Conservation (phyloP, 2,888 invertebrate genomes). For the Sericinus montela region DNA sequence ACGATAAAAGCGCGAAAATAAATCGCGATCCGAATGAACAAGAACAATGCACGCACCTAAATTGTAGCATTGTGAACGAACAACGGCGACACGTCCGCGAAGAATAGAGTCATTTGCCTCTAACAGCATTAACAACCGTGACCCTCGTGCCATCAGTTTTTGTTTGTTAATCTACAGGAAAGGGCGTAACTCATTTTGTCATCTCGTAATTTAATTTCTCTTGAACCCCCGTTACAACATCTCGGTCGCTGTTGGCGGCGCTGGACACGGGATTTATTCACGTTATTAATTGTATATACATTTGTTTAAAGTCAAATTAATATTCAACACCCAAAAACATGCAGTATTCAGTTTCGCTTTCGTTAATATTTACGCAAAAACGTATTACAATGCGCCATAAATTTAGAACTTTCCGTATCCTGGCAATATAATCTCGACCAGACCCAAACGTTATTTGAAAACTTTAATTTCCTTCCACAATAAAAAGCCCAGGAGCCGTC, state of each 20-base stretch:
- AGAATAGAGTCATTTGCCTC: constrained; percentile 76
- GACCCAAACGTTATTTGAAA: constrained; percentile 46
- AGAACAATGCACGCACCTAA: constrained; percentile 66
- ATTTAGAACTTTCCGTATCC: constrained; percentile 39
- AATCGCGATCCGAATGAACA: constrained; percentile 60
- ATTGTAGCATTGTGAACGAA: constrained; percentile 65
- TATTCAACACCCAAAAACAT: constrained; percentile 25
- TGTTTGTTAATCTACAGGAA: constrained; percentile 79
- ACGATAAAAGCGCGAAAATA: constrained; percentile 68
- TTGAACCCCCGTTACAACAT: constrained; percentile 56
- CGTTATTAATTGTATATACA: constrained; percentile 59
- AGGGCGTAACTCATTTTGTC: constrained; percentile 79
- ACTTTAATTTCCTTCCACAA: constrained; percentile 41
- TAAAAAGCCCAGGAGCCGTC: constrained; percentile 42
- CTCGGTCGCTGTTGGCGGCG: constrained; percentile 41
- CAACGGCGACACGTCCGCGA: constrained; percentile 50
- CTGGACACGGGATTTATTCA: constrained; percentile 60
- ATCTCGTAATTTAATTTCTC: constrained; percentile 76
- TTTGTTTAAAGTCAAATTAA: constrained; percentile 36
- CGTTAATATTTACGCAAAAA: constrained; percentile 24
- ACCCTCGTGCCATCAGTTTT: constrained; percentile 76
- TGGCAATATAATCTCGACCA: constrained; percentile 37
- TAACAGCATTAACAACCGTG: constrained; percentile 71
- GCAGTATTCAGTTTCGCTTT: constrained; percentile 10
- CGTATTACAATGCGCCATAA: constrained; percentile 39